These are phyloP conservation scores for Lontra canadensis DNA, from an alignment of 2,113 vertebrate genomes.

Conservation along the genomic window DNA sequence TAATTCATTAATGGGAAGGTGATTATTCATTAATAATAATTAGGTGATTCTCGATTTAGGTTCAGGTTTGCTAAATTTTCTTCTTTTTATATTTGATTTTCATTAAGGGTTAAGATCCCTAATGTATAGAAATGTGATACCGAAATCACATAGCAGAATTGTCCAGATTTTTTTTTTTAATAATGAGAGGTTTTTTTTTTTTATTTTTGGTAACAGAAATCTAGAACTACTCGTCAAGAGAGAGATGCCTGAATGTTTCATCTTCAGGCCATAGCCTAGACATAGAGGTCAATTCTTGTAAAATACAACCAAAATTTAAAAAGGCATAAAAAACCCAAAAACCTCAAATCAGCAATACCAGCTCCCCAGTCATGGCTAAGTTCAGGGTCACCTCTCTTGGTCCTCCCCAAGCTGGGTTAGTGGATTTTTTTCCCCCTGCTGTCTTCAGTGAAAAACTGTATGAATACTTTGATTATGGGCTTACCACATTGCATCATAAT, in stretches of 20 bases:
- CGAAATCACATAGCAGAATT: background rate
- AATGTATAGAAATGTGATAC: background rate
- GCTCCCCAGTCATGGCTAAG: background rate
- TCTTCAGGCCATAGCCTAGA: background rate
- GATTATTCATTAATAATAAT: slow-evolving; percentile 64
- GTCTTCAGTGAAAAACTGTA: background rate
- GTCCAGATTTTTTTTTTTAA: background rate
- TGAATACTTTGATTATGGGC: background rate
- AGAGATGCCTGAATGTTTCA: background rate
- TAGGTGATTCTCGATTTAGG: slow-evolving; percentile 44
- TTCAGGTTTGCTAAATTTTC: background rate
- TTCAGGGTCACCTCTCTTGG: background rate
- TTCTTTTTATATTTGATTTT: background rate
- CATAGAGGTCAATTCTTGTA: background rate
- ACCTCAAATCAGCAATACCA: background rate
- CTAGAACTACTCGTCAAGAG: background rate
- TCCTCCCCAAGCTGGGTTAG: background rate
- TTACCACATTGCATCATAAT: background rate
- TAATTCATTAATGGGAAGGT: slow-evolving; percentile 57
- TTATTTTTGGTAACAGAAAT: background rate
- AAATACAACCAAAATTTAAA: background rate
- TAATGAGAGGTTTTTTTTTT: background rate
- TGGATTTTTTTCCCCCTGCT: background rate
- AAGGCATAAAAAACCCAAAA: background rate
- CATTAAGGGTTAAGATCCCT: background rate